Base-by-base conservation (phyloP, 2,888 invertebrate species). In the Lasioglossum lativentre region DNA sequence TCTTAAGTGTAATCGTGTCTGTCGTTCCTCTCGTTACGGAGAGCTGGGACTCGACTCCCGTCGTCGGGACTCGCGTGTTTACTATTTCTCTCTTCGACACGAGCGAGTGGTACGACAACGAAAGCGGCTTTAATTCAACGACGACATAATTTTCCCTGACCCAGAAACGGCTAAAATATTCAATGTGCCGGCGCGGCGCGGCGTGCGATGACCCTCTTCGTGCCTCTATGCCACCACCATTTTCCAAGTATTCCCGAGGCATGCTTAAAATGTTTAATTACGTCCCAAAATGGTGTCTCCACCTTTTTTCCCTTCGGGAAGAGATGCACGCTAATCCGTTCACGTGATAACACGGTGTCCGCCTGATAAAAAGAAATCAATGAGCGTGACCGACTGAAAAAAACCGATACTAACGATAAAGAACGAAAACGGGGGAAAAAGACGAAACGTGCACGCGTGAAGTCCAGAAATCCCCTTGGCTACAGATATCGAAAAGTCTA, bases 91-190 rank as follows among this genome's bases (percentile, higher is more conserved):
- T 68, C 52, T 52, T 56, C 66, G 78, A 75, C 72, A 59, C 72
- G 42, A 73, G 59, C 72, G 78, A 80, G 86, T 85, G 83, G 83
- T 19, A 88, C 74, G 82, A 76, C 78, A 88, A 90, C 87, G 89
- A 88, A 92, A 90, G 90, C 91, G 80, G 87, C 88, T 91, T 93
- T 92, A 91, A 92, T 92, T 90, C 91, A 88, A 82, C 78, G 90
- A 87, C 93, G 93, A 92, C 93, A 93, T 92, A 90, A 93, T 93
- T 93, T 93, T 92, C 90, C 87, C 88, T 91, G 93, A 91, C 92
- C 93, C 88, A 93, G 91, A 93, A 92, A 91, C 84, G 81, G 81
- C 80, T 91, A 86, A 90, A 92, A 93, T 93, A 92, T 93, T 90
- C 89, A 89, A 89, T 77, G 83, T 63, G 78, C 82, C 83, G 63